These are phyloP conservation scores for Megastigmus dorsalis DNA, from an alignment of 2,888 invertebrate genomes.

Conservation along the genomic window DNA sequence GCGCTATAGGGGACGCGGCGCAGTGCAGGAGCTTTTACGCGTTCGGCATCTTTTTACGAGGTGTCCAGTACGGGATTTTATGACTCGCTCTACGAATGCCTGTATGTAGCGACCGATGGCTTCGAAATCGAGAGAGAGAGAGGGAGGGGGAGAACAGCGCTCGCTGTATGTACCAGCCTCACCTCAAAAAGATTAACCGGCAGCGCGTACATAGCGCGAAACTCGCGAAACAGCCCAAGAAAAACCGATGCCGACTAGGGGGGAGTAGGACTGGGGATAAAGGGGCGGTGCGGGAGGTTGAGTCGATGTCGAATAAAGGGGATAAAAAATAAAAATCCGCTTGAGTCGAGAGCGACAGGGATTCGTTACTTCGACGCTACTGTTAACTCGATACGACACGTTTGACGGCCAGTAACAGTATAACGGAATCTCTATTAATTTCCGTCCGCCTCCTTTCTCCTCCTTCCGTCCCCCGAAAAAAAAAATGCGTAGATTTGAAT, in stretches of 20 bases:
- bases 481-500: neutral
- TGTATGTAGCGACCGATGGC: neutral
- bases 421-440: neutral
- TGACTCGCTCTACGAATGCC: constrained; percentile 3
- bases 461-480: neutral
- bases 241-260: neutral
- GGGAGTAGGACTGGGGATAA: too few relatives aligned
- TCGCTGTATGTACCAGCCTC: too few relatives aligned
- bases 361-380: constrained; percentile 3
- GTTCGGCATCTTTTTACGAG: constrained; percentile 45
- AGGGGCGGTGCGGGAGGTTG: too few relatives aligned
- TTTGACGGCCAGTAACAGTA: neutral
- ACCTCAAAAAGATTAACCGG: constrained; percentile 34
- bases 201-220: too few relatives aligned
- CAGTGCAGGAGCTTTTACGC: constrained; percentile 25
- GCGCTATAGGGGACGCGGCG: too few relatives aligned
- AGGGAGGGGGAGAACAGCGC: neutral
- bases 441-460: too few relatives aligned
- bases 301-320: too few relatives aligned
- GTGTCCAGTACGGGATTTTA: constrained; percentile 47
- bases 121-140: neutral
- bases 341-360: too few relatives aligned
- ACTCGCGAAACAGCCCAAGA: neutral
- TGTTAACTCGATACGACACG: too few relatives aligned
- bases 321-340: too few relatives aligned